Conservation (phyloP, 2,113 vertebrate species). For the mouse (Mus musculus) region DNA sequence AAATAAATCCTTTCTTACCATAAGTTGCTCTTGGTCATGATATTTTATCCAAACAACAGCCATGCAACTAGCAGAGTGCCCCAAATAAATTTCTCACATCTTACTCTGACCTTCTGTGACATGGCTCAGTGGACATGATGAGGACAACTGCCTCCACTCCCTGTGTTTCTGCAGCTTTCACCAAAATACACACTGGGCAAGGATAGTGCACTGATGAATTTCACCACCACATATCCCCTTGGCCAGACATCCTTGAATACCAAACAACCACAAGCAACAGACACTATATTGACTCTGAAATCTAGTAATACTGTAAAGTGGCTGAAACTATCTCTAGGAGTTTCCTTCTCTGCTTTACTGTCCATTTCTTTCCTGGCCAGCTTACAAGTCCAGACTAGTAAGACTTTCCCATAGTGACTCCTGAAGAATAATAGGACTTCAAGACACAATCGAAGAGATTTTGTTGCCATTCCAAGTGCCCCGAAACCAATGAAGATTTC, state of each 20-base stretch:
- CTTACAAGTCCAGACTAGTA: background rate
- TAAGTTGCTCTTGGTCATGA: background rate
- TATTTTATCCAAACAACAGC: background rate
- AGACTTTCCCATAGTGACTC: background rate
- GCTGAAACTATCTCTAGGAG: background rate
- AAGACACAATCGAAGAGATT: background rate
- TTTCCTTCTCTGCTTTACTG: conserved; percentile 12
- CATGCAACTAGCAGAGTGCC: background rate
- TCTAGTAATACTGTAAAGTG: background rate
- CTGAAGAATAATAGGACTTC: background rate
- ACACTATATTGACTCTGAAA: background rate
- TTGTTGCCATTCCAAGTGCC: background rate
- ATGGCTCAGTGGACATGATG: background rate
- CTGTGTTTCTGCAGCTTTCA: background rate
- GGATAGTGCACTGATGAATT: background rate
- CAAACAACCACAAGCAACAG: background rate
- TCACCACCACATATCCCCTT: background rate
- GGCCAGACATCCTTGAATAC: background rate
- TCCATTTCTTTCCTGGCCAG: background rate
- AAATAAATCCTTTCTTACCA: background rate
- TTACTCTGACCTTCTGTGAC: background rate
- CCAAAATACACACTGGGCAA: background rate
- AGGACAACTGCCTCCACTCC: background rate
- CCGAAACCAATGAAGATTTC: background rate
- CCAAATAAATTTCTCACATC: background rate